Percentiles rank a stretch among this genome's conserved stretches.
phyloP scores from a whole-genome alignment of 2,113 vertebrate species.

The Pholis gunnellus region DNA sequence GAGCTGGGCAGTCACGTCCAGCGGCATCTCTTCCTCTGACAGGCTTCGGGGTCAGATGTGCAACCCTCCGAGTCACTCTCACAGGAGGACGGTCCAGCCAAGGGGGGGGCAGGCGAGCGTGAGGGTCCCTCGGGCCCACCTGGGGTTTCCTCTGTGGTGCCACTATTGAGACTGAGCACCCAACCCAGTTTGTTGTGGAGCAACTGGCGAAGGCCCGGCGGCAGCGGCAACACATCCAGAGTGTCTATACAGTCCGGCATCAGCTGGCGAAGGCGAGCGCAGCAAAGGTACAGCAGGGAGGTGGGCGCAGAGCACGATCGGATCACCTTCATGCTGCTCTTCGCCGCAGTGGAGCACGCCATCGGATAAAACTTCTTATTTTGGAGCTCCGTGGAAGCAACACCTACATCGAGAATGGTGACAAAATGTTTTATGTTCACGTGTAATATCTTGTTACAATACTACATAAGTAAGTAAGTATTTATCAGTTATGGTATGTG shows the following conservation, averaged over 20 bases:
- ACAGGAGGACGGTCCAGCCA: slow-evolving; percentile 75
- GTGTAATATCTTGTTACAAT: not conserved
- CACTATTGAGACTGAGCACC: slow-evolving; percentile 92
- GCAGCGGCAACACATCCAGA: slow-evolving; percentile 91
- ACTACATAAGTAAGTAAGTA: too few relatives aligned
- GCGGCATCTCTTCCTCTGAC: slow-evolving; percentile 94
- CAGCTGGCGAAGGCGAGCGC: slow-evolving; percentile 94
- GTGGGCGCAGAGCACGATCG: slow-evolving; percentile 92
- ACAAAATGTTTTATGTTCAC: not conserved
- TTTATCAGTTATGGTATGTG: too few relatives aligned
- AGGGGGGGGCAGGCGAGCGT: slow-evolving; percentile 48
- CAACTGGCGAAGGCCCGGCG: slow-evolving; percentile 94
- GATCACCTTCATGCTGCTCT: slow-evolving; percentile 99
- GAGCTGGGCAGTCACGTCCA: slow-evolving; percentile 85
- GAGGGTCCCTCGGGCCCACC: slow-evolving; percentile 58
- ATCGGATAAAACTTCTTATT: slow-evolving; percentile 96
- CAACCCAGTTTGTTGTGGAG: slow-evolving; percentile 96
- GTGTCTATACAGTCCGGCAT: slow-evolving; percentile 90
- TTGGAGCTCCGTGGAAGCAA: slow-evolving; percentile 92
- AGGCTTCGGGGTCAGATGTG: slow-evolving; percentile 86
- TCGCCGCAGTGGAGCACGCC: slow-evolving; percentile 98
- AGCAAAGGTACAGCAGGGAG: slow-evolving; percentile 96
- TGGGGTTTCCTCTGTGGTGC: slow-evolving; percentile 52
- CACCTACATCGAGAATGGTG: slow-evolving; percentile 79
- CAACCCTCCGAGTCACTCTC: slow-evolving; percentile 87